phyloP scores from a whole-genome alignment of 2,797 vertebrate species.

The Mycteria americana region DNA sequence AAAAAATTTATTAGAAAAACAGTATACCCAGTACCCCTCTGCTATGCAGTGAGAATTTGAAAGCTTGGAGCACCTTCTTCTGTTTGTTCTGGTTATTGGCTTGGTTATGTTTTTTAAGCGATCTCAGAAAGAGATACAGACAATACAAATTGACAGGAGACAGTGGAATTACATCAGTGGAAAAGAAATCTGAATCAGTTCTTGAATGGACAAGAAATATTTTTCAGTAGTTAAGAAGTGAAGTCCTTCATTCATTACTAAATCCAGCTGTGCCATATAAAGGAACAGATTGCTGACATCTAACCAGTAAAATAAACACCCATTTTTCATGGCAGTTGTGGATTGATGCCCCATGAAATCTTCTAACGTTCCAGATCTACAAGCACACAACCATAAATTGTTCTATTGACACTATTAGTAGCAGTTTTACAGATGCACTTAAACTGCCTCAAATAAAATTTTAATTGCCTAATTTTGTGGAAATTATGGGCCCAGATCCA shows the following conservation, averaged over 20 bases:
- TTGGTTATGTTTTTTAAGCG: neutral
- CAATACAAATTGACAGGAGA: neutral
- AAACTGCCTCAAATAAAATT: slow-evolving; percentile 6
- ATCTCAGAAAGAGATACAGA: neutral
- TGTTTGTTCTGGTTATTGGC: neutral
- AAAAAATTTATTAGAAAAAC: neutral
- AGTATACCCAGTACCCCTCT: neutral
- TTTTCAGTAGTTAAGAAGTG: neutral
- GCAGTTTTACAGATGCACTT: slow-evolving; percentile 15
- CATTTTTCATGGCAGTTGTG: neutral
- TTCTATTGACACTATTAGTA: neutral
- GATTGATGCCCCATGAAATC: neutral
- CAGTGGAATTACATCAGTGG: neutral
- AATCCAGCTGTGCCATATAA: slow-evolving; percentile 5
- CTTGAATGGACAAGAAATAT: neutral
- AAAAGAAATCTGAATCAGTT: neutral
- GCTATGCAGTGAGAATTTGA: neutral
- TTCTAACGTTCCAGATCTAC: neutral
- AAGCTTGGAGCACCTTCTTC: neutral
- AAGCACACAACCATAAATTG: neutral
- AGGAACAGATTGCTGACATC: slow-evolving; percentile 2
- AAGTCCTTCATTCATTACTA: neutral
- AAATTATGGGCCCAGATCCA: neutral
- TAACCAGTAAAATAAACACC: slow-evolving; percentile 12
- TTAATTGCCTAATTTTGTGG: slow-evolving; percentile 37